Evolutionary conservation across 1,140 invertebrate genomes (phyloP), one percentile per base, ranked within the genome.

Genomic region (Orussus abietinus): DNA sequence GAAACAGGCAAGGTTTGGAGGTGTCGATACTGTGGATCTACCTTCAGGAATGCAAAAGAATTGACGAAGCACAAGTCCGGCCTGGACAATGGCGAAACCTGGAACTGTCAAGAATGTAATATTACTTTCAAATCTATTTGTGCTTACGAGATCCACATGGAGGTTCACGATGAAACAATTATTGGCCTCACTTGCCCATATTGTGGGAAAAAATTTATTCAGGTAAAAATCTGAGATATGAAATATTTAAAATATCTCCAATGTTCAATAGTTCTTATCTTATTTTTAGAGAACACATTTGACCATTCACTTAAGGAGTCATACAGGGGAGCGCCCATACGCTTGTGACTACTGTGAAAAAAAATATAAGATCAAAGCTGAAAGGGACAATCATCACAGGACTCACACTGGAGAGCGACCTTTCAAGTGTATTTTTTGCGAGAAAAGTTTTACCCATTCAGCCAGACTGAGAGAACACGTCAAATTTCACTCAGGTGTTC

Each of bases 321-420:
- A 44, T 18, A 44, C 33, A 13, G 42, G 42, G 2, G 42, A 44
- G 15, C 14, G 35, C 21, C 42, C 42, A 3, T 53, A 32, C 25
- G n/a, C 41, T 2, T 53, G 51, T 20, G 39, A 69, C 25, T 62
- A 65, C 32, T 79, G 77, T 59, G 62, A 60, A 7, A 76, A 77
- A 61, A 69, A 63, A 47, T 77, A 75, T 57, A 42, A 38, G 6
- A 45, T 36, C 17, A 53, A 46, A 28, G 35, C 43, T 4, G 47
- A 43, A 9, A 29, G 46, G 10, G 47, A 53, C 17, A 47, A 49
- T 44, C 51, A 49, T 39, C 75, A 81, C 10, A 59, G 69, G 41
- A 73, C 66, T 38, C 76, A 79, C 58, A 76, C 72, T 7, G 75
- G 75, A 30, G 74, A 76, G 55, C 64, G 70, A 39, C 75, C 75